Evolutionary conservation across 2,113 vertebrate genomes (phyloP).

Genomic region (Pelodiscus sinensis): DNA sequence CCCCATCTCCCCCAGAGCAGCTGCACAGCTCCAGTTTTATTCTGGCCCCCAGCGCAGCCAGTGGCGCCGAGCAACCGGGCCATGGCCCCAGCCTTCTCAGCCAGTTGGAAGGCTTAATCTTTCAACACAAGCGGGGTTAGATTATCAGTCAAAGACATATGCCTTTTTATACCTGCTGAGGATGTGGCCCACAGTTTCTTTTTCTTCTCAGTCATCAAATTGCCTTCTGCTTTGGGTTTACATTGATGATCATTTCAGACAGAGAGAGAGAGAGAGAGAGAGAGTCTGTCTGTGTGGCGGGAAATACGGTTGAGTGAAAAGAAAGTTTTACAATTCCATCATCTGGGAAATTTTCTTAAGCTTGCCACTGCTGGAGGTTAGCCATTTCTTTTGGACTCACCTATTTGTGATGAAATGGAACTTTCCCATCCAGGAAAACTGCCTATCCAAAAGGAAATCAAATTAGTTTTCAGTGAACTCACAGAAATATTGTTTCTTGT

Average conservation of each 20-base stretch:
- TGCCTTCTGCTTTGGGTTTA: background rate
- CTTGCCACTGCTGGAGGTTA: background rate
- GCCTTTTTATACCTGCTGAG: fast-evolving
- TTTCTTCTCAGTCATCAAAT: background rate
- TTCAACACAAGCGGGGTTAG: background rate
- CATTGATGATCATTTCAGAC: fast-evolving
- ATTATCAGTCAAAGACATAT: background rate
- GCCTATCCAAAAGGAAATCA: background rate
- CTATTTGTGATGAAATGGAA: background rate
- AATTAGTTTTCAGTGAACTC: background rate
- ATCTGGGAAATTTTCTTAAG: background rate
- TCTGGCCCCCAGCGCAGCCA: too few species aligned
- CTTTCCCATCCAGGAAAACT: background rate
- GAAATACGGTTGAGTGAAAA: background rate
- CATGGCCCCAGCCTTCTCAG: too few species aligned
- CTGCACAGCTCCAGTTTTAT: too few species aligned
- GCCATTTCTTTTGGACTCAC: background rate
- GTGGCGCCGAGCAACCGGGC: too few species aligned
- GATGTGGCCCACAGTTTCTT: background rate
- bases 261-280: background rate
- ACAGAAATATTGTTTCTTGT: background rate
- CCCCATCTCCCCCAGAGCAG: too few species aligned
- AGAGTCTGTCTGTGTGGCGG: too few species aligned
- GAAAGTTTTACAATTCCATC: background rate
- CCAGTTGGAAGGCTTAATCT: background rate